These are phyloP conservation scores for Alligator mississippiensis DNA, from an alignment of 2,113 vertebrate species.

Conservation along the genomic window DNA sequence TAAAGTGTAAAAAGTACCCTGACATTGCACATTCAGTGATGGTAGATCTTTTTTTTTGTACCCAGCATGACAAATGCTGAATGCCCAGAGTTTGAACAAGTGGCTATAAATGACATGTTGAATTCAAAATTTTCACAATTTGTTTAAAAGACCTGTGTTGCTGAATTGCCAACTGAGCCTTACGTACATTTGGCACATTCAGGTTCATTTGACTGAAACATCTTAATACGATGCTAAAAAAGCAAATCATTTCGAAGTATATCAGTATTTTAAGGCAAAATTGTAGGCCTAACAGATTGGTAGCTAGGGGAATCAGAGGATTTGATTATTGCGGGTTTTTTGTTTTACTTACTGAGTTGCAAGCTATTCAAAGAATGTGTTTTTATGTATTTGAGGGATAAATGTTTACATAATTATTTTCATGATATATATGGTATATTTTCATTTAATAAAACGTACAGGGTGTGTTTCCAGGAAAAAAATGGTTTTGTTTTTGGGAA, in stretches of 20 bases:
- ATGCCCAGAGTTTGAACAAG: not conserved
- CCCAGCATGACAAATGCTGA: not conserved
- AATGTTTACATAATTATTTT: not conserved
- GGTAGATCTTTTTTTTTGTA: not conserved
- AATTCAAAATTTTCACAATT: not conserved
- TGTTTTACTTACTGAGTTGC: not conserved
- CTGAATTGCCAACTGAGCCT: not conserved
- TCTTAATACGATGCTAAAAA: not conserved
- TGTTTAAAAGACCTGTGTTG: not conserved
- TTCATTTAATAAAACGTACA: not conserved
- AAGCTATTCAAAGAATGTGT: not conserved
- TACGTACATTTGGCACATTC: not conserved
- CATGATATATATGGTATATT: not conserved
- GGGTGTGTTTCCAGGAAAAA: not conserved
- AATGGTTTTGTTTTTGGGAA: not conserved
- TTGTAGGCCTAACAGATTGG: not conserved
- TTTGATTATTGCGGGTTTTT: not conserved
- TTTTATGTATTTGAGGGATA: not conserved
- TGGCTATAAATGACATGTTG: not conserved
- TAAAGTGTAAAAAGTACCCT: not conserved
- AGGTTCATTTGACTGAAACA: not conserved
- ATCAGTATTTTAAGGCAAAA: not conserved
- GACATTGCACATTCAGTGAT: not conserved
- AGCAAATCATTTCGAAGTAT: not conserved
- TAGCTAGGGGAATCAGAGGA: not conserved